Conservation (phyloP, 2,113 vertebrate genomes). For the Mirounga angustirostris region DNA sequence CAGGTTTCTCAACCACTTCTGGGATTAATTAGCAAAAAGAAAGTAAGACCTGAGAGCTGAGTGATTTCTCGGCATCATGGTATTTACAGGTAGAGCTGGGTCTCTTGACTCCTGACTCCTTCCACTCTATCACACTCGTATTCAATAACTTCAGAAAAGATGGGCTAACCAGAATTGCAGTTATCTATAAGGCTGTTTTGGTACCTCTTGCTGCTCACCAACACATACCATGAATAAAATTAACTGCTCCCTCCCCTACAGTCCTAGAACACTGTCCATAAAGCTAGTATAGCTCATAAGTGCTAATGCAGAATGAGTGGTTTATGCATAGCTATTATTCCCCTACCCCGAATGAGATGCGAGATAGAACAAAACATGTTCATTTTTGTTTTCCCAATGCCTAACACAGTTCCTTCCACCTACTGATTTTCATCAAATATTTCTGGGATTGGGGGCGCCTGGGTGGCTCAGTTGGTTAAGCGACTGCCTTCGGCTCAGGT, state of each 20-base stretch:
- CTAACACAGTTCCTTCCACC: background rate
- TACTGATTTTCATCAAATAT: slow-evolving; percentile 12
- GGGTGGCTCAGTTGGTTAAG: too few relatives aligned
- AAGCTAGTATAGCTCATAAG: background rate
- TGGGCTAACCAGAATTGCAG: background rate
- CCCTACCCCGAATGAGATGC: background rate
- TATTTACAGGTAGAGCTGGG: background rate
- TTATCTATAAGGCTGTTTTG: background rate
- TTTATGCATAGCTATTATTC: background rate
- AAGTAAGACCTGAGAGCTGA: background rate
- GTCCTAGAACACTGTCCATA: background rate
- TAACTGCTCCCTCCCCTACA: background rate
- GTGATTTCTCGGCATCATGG: background rate
- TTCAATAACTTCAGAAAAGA: background rate
- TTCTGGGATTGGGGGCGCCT: background rate
- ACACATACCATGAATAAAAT: background rate
- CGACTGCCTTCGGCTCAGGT: too few relatives aligned
- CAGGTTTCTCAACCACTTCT: background rate
- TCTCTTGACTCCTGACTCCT: background rate
- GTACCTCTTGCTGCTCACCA: background rate
- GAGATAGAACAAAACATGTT: background rate
- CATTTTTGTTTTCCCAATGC: background rate
- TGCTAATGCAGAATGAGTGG: background rate
- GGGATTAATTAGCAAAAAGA: background rate
- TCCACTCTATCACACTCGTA: background rate